A percentile compares a stretch with the other conserved stretches of the same genome.
Conservation (phyloP, 2,113 vertebrate genomes). For the Odobenus rosmarus region DNA sequence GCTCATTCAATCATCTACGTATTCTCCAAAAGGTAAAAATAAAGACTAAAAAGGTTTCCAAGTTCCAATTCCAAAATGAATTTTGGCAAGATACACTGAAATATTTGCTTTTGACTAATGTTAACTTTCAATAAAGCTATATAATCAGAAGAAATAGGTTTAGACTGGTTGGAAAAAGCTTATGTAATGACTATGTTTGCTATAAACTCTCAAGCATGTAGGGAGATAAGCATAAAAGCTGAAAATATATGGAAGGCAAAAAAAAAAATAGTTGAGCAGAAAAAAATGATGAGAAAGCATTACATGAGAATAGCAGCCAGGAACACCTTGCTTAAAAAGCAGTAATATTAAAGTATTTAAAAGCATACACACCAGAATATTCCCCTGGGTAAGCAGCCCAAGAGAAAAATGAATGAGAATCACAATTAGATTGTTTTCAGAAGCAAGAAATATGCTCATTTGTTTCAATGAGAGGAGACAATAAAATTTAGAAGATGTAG, state of each 20-base stretch:
- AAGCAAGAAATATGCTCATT: conserved; percentile 58
- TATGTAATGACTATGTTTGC: background rate
- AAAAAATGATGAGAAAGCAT: conserved; percentile 79
- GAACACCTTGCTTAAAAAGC: conserved; percentile 78
- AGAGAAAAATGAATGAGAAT: conserved; percentile 92
- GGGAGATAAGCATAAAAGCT: conserved; percentile 76
- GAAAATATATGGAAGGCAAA: conserved; percentile 64
- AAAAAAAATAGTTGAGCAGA: conserved; percentile 75
- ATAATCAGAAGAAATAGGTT: conserved; percentile 45
- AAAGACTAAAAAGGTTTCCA: background rate
- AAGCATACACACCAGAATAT: conserved; percentile 97
- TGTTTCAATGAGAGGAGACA: conserved; percentile 67
- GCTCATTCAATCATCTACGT: background rate
- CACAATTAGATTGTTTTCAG: conserved; percentile 86
- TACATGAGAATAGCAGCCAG: conserved; percentile 84
- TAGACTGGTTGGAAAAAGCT: background rate
- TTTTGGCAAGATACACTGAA: conserved; percentile 41
- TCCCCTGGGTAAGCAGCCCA: conserved; percentile 94
- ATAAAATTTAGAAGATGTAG: conserved; percentile 55
- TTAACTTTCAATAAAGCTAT: background rate
- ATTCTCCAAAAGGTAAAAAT: background rate
- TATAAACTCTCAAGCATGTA: conserved; percentile 55
- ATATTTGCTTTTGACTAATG: conserved; percentile 43
- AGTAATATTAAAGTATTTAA: conserved; percentile 76
- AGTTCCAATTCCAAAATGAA: conserved; percentile 56